Base-by-base conservation (phyloP, 2,888 invertebrate genomes). In the Thymelicus sylvestris region DNA sequence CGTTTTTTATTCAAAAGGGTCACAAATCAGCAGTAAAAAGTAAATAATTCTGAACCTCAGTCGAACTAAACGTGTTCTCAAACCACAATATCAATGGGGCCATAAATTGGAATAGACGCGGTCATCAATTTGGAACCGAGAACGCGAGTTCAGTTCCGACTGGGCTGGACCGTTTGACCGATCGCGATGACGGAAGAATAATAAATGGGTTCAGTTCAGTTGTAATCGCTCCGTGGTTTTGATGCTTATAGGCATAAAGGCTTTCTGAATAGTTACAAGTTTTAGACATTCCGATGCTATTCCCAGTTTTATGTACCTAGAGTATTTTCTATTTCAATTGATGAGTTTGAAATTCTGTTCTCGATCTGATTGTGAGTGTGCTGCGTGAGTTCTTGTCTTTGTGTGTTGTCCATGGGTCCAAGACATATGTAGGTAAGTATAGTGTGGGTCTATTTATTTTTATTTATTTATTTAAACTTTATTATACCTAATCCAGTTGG, bases 21-120 rank as follows among this genome's bases (percentile, higher is more conserved):
- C 48, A 31, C 31, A n/a, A 48, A 48, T 48, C 47, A 48, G 48
- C 13, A 63, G 63, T 63, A 38, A 41, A 7, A 62, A 63, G 10
- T 4, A 44, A 63, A 68, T 55, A 63, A 55, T 63, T 68, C 31
- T 7, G 41, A 61, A 38, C 68, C 62, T 38, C 68, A 63, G 41
- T 39, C 24, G 60, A 52, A 8, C 68, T 68, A 63, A 68, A 63
- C 52, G 63, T 50, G 61, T 39, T 38, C 41, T 41, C 44, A 41
- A 39, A 59, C 69, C 69, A 50, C 69, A 59, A 68, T 63, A 68
- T 68, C 68, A 68, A 69, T 69, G 64, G 69, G 48, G 19, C 39
- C 63, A 59, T 69, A 69, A 69, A 69, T 69, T 69, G 69, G 69
- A 48, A 64, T 63, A 48, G 69, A 64, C 64, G 63, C 39, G 57